Evolutionary conservation across 2,113 vertebrate species (phyloP).

Genomic region (Hypomesus transpacificus): DNA sequence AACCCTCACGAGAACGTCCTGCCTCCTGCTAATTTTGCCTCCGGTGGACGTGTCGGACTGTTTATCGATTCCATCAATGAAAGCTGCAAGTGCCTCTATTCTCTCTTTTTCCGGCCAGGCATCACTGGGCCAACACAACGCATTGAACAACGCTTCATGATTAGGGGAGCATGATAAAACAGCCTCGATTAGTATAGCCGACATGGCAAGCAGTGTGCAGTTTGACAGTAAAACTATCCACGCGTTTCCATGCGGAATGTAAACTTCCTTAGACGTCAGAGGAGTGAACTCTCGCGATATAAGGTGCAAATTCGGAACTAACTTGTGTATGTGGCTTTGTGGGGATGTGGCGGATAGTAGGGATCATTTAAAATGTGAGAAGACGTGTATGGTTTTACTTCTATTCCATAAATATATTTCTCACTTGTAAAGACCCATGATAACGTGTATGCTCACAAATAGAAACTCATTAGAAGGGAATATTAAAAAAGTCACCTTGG

Average conservation of each 20-base stretch:
- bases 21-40: conserved; percentile 23
- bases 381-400: no score
- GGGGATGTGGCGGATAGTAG: no score
- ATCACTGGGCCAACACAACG: conserved; percentile 65
- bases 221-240: background rate
- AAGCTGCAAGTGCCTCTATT: conserved; percentile 71
- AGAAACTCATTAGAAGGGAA: no score
- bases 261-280: conserved; percentile 4
- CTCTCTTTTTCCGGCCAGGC: conserved; percentile 64
- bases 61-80: conserved; percentile 57
- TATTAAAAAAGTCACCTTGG: no score
- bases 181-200: conserved; percentile 62
- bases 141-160: conserved; percentile 59
- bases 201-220: conserved; percentile 38
- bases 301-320: background rate
- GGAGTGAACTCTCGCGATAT: background rate
- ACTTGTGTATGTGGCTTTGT: background rate
- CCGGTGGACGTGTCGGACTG: conserved; percentile 39
- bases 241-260: background rate
- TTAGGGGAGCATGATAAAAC: conserved; percentile 68
- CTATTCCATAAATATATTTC: no score
- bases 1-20: conserved; percentile 43
- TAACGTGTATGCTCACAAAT: no score
- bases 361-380: no score
- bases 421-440: no score